Percentiles rank a stretch among this genome's conserved stretches.
Conservation (phyloP, 35 echinoderm and acorn worm genomes). For the Lytechinus variegatus region DNA sequence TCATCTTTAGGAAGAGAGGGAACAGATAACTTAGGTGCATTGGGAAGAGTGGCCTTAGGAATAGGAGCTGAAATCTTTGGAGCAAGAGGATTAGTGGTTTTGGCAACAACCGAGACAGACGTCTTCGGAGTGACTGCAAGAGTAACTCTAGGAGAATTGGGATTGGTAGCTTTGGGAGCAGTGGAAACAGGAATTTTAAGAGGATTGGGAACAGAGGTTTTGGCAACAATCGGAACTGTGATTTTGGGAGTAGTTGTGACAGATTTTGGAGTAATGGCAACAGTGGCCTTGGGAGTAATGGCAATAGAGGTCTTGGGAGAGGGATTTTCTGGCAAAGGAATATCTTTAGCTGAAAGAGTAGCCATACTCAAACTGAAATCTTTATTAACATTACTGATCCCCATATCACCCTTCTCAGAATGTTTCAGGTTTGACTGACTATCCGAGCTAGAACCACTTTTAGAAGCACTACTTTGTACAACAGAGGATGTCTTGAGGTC, state of each 20-base stretch:
- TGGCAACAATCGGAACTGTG: neutral
- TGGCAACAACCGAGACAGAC: neutral
- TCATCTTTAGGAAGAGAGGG: neutral
- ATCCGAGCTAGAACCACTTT: neutral
- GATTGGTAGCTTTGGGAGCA: neutral
- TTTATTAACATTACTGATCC: neutral
- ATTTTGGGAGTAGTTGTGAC: neutral
- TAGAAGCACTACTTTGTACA: neutral
- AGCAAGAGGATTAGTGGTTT: neutral
- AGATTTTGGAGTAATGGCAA: neutral
- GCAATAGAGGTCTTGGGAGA: neutral
- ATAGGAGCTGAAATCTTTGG: neutral
- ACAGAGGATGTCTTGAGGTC: neutral
- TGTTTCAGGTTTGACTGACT: neutral
- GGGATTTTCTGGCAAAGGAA: constrained; percentile 17
- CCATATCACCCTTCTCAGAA: neutral
- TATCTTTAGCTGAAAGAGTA: constrained; percentile 11
- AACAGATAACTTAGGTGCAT: neutral
- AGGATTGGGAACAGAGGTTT: neutral
- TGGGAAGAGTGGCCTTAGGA: neutral
- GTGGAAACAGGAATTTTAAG: neutral
- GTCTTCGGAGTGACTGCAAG: neutral
- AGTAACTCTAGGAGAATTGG: neutral
- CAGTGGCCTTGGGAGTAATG: neutral
- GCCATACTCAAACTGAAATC: neutral